phyloP scores from a whole-genome alignment of 2,888 invertebrate species.

The Melinaea marsaeus region DNA sequence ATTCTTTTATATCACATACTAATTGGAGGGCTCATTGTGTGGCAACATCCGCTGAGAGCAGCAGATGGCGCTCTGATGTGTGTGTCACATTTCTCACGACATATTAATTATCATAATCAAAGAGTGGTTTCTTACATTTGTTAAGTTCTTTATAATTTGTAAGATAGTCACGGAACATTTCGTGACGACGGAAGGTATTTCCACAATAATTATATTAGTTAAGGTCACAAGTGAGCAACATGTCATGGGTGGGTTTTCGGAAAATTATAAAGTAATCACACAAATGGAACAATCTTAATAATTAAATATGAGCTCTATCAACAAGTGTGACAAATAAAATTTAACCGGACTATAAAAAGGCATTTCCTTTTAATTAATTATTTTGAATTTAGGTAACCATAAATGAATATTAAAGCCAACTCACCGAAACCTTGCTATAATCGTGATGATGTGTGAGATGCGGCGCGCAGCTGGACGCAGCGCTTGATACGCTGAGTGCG shows the following conservation, averaged over 20 bases:
- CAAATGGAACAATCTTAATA: no score
- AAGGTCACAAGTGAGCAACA: slow-evolving; percentile 45
- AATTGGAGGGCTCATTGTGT: no score
- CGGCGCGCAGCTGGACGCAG: slow-evolving; percentile 70
- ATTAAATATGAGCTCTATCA: background rate
- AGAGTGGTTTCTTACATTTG: slow-evolving; percentile 8
- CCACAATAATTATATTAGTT: slow-evolving; percentile 32
- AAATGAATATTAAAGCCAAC: slow-evolving; percentile 33
- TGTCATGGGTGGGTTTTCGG: slow-evolving; percentile 33
- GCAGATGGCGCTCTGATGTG: slow-evolving; percentile 16
- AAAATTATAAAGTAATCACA: slow-evolving; percentile 4
- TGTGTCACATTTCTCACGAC: slow-evolving; percentile 44
- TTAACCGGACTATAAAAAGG: no score
- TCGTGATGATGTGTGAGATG: slow-evolving; percentile 67
- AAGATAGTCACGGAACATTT: slow-evolving; percentile 27
- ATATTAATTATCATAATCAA: slow-evolving; percentile 32
- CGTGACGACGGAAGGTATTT: slow-evolving; percentile 29
- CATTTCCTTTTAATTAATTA: no score
- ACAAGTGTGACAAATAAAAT: background rate
- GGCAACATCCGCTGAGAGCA: background rate
- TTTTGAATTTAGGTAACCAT: background rate
- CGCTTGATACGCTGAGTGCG: slow-evolving; percentile 70
- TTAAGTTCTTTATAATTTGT: slow-evolving; percentile 7
- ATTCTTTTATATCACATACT: no score
- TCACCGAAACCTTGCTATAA: slow-evolving; percentile 72